Conservation (phyloP, 30 jellyfish, hydroid and myxozoan species). For the Aurelia sp. region DNA sequence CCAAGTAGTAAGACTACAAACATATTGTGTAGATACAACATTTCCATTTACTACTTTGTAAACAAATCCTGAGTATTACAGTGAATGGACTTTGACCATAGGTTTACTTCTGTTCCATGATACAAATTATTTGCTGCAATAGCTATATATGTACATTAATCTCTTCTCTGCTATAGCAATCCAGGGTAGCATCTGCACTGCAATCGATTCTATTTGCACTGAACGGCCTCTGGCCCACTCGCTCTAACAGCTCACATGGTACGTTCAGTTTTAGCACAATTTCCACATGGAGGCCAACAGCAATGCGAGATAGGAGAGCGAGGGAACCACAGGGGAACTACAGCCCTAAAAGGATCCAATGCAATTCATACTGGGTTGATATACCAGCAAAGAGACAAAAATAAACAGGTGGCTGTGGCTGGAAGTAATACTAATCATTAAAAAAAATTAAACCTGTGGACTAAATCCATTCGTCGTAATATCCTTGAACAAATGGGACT, state of each 20-base stretch:
- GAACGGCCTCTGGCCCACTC: not conserved
- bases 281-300: too few species aligned
- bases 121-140: not conserved
- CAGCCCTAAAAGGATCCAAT: not conserved
- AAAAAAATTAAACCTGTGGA: not conserved
- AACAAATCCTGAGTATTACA: not conserved
- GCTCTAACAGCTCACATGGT: not conserved
- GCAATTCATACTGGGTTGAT: not conserved
- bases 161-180: not conserved
- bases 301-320: not conserved
- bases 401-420: not conserved
- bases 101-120: not conserved
- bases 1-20: too few species aligned
- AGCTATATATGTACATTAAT: not conserved
- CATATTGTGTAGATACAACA: too few species aligned
- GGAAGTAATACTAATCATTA: not conserved
- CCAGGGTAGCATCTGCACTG: not conserved
- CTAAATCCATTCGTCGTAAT: not conserved
- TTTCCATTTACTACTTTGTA: too few species aligned
- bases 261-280: too few species aligned
- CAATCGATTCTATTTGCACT: not conserved
- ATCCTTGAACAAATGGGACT: not conserved
- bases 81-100: not conserved
- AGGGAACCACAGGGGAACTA: not conserved
- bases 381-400: not conserved